phyloP scores from a whole-genome alignment of 1,140 invertebrate species.

The Sipha flava region DNA sequence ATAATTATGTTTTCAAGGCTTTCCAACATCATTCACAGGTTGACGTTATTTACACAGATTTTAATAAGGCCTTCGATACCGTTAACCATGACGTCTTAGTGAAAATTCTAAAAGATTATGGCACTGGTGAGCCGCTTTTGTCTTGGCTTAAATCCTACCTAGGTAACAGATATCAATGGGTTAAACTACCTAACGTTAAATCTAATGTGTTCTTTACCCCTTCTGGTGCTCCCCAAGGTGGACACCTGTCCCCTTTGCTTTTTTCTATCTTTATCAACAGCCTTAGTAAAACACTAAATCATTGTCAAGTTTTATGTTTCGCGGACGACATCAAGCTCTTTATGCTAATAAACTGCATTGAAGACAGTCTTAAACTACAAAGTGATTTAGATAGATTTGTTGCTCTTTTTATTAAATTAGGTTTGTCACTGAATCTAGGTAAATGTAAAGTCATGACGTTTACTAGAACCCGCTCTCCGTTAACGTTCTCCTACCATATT shows the following conservation, averaged over 20 bases:
- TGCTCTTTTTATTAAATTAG: too few species aligned
- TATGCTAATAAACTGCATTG: not conserved
- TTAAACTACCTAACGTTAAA: not conserved
- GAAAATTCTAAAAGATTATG: slow-evolving; percentile 29
- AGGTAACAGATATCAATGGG: not conserved
- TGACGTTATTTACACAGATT: too few species aligned
- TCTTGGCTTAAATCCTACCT: not conserved
- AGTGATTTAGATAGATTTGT: too few species aligned
- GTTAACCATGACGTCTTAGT: slow-evolving; percentile 36
- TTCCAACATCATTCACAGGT: slow-evolving; percentile 11
- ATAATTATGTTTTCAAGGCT: not conserved
- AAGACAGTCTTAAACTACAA: not conserved
- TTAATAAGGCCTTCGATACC: too few species aligned
- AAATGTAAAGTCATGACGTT: too few species aligned
- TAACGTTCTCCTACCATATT: too few species aligned
- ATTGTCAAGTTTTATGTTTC: too few species aligned
- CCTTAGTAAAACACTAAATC: not conserved
- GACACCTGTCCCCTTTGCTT: too few species aligned
- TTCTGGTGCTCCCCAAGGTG: too few species aligned
- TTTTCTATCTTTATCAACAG: not conserved
- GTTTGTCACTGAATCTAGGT: too few species aligned
- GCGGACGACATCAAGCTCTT: not conserved
- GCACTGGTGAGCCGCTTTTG: not conserved
- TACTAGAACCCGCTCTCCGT: too few species aligned
- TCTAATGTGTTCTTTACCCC: too few species aligned